These are phyloP conservation scores for Typhlichthys eigenmanni DNA, from an alignment of 2,797 vertebrate genomes.

Conservation along the genomic window DNA sequence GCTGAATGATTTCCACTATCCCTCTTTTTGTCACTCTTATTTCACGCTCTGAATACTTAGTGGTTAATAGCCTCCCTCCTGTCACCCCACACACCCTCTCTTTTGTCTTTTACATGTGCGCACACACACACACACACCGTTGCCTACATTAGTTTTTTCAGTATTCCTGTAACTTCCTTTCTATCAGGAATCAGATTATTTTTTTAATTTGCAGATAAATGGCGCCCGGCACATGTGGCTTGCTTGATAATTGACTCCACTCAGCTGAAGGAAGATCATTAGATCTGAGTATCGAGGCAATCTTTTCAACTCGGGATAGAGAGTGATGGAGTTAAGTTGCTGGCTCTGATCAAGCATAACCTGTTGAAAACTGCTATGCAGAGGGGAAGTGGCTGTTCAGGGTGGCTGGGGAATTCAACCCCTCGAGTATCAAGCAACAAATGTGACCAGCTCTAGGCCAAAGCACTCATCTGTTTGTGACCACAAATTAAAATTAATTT, in stretches of 20 bases:
- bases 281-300: slow-evolving; percentile 69
- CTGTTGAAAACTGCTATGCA: no score
- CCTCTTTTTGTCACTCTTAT: slow-evolving; percentile 79
- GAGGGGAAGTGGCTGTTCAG: no score
- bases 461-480: no score
- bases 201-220: slow-evolving; percentile 81
- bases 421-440: no score
- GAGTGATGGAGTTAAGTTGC: slow-evolving; percentile 34
- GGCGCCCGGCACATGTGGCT: slow-evolving; percentile 69
- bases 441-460: no score
- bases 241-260: slow-evolving; percentile 79
- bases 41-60: slow-evolving; percentile 82
- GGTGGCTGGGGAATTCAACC: no score
- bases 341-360: not conserved
- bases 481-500: no score
- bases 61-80: slow-evolving; percentile 77
- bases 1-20: slow-evolving; percentile 74
- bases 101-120: slow-evolving; percentile 42
- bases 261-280: slow-evolving; percentile 75
- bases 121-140: slow-evolving; percentile 22
- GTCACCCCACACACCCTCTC: slow-evolving; percentile 46
- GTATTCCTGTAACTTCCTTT: slow-evolving; percentile 62
- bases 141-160: slow-evolving; percentile 64
- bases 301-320: slow-evolving; percentile 57
- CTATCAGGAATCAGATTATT: slow-evolving; percentile 62